Evolutionary conservation across 2,797 vertebrate species (phyloP).

Genomic region (Schizopygopsis malacanthus): DNA sequence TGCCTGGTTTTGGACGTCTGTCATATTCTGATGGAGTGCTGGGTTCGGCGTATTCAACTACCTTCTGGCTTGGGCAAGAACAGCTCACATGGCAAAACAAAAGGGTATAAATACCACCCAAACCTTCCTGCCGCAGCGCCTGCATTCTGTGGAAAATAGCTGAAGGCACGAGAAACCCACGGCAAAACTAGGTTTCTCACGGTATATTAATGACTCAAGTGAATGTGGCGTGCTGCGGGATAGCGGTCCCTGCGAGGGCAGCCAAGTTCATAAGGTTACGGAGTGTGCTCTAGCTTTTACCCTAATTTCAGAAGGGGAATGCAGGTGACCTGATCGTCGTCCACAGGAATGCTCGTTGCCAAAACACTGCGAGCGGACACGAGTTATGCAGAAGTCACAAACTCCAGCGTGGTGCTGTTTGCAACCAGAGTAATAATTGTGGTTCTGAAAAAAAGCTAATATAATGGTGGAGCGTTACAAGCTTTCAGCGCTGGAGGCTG

Average conservation of each 20-base stretch:
- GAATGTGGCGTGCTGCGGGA: constrained; percentile 61
- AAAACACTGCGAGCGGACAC: constrained; percentile 53
- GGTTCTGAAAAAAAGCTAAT: constrained; percentile 73
- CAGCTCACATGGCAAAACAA: constrained; percentile 69
- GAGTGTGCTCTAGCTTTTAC: constrained; percentile 8
- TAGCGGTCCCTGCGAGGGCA: constrained; percentile 50
- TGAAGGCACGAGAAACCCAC: constrained; percentile 72
- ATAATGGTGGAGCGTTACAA: constrained; percentile 76
- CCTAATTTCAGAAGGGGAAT: constrained; percentile 23
- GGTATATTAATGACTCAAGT: constrained; percentile 68
- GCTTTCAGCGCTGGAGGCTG: constrained; percentile 74
- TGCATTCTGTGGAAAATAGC: constrained; percentile 70
- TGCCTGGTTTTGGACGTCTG: constrained; percentile 71
- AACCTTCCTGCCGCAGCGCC: constrained; percentile 62
- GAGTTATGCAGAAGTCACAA: constrained; percentile 47
- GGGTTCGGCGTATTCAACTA: constrained; percentile 67
- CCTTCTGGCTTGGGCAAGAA: constrained; percentile 69
- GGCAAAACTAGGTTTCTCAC: constrained; percentile 73
- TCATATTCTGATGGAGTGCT: constrained; percentile 68
- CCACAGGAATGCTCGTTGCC: constrained; percentile 47
- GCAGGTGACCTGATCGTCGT: constrained; percentile 47
- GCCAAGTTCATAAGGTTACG: constrained; percentile 64
- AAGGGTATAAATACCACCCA: constrained; percentile 70
- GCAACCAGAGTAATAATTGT: constrained; percentile 76
- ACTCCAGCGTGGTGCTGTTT: constrained; percentile 64